A percentile compares a stretch with the other conserved stretches of the same genome.
Conservation (phyloP, 2,113 vertebrate species). For the Ciconia boyciana region DNA sequence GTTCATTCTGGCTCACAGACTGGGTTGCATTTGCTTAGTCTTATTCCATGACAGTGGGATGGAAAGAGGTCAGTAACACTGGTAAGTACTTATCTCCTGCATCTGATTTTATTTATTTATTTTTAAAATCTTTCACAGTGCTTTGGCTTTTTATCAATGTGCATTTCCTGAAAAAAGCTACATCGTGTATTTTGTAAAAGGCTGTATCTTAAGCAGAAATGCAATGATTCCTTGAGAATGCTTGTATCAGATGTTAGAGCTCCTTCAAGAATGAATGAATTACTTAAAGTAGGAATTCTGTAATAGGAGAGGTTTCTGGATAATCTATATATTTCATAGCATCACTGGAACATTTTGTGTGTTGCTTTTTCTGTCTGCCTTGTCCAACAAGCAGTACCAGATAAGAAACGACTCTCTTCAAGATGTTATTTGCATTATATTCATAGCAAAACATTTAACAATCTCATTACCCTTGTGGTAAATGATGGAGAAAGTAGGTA, state of each 20-base stretch:
- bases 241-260: conserved; percentile 39
- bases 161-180: conserved; percentile 1
- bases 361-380: conserved; percentile 43
- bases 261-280: conserved; percentile 52
- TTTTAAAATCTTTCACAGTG: background rate
- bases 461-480: background rate
- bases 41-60: conserved; percentile 41
- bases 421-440: conserved; percentile 8
- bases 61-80: conserved; percentile 66
- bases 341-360: conserved; percentile 9
- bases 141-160: conserved; percentile 22
- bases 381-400: background rate
- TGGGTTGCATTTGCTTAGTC: conserved; percentile 57
- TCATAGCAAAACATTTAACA: conserved; percentile 30
- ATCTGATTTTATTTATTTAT: conserved; percentile 22
- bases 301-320: conserved; percentile 19
- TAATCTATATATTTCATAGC: conserved; percentile 52
- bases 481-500: background rate
- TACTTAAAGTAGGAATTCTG: conserved; percentile 61
- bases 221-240: conserved; percentile 46
- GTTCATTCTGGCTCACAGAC: conserved; percentile 64
- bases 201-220: conserved; percentile 12
- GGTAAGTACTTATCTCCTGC: conserved; percentile 72
- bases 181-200: background rate
- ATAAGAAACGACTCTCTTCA: background rate